Base-by-base conservation (phyloP, 2,113 vertebrate species). In the Catharus fuscescens region DNA sequence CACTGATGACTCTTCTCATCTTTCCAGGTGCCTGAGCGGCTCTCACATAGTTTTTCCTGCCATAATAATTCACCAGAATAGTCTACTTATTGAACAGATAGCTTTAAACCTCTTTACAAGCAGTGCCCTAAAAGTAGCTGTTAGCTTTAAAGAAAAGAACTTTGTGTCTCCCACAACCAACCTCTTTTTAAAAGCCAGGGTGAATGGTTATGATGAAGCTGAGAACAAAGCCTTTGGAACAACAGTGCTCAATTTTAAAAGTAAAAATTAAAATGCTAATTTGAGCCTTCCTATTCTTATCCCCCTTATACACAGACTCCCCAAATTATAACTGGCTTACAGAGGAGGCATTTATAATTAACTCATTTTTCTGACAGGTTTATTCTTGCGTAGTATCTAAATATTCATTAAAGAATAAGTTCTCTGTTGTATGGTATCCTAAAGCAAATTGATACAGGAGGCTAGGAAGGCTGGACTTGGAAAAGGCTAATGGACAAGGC, bases 191-290 rank as follows among this genome's bases (percentile, higher is more conserved):
- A 78, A 92, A 81, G 61, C 45, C 62, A 87, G 66, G 24, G 18
- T 81, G 64, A 92, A 95, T 16, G 67, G 74, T 31, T 82, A 54
- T 2, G 3, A 73, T 2, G 5, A 93, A 67, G 32, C 54, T 64
- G 26, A 92, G 77, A 91, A 95, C 50, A 96, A 94, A 95, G 81
- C 9, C 59, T 78, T 85, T 69, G 44, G 34, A 97, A 92, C 44
- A 95, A 96, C 19, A 77, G 12, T 8, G 21, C 53, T 88, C 40
- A 26, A 44, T 78, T 92, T 90, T 82, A 52, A 24, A 94, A 82
- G 34, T 24, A 85, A 74, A 94, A 95, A 92, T 91, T 80, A 92
- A 91, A 97, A 87, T 72, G 70, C 62, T 89, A 96, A 96, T 94
- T 96, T 5, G 2, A 94, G 79, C 73, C 80, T 86, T 95, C 62